These are phyloP conservation scores for Atta colombica DNA, from an alignment of 1,140 invertebrate species.

Conservation along the genomic window DNA sequence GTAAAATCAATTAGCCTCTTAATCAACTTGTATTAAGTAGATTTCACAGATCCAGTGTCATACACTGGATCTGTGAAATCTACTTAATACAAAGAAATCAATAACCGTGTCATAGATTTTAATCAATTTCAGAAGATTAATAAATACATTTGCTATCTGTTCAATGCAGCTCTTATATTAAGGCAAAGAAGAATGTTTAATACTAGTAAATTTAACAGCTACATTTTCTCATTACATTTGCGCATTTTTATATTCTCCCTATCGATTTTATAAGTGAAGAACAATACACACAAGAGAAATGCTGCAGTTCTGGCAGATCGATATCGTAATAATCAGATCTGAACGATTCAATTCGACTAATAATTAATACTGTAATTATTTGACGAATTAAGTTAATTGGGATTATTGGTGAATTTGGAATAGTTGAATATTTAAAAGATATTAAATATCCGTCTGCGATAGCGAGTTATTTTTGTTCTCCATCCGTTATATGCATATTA, in stretches of 20 bases:
- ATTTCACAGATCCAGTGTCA: no score
- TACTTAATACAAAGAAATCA: no score
- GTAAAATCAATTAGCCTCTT: no score
- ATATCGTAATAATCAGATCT: background rate
- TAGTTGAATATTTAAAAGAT: background rate
- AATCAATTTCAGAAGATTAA: background rate
- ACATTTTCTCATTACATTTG: background rate
- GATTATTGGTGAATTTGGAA: background rate
- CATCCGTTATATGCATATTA: background rate
- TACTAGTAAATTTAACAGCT: background rate
- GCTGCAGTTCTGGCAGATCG: conserved; percentile 7
- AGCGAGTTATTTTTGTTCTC: background rate
- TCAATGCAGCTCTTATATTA: background rate
- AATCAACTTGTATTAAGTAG: no score
- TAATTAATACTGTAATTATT: conserved; percentile 2
- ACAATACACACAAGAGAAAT: background rate
- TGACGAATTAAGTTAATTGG: background rate
- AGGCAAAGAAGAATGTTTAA: background rate
- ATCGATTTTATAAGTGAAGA: conserved; percentile 21
- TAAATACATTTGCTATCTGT: background rate
- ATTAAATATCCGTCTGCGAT: background rate
- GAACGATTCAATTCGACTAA: background rate
- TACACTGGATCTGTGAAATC: no score
- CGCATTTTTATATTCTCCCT: background rate
- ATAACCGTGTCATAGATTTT: no score